Base-by-base conservation (phyloP, 2,888 invertebrate species). In the Ariolimax columbianus region DNA sequence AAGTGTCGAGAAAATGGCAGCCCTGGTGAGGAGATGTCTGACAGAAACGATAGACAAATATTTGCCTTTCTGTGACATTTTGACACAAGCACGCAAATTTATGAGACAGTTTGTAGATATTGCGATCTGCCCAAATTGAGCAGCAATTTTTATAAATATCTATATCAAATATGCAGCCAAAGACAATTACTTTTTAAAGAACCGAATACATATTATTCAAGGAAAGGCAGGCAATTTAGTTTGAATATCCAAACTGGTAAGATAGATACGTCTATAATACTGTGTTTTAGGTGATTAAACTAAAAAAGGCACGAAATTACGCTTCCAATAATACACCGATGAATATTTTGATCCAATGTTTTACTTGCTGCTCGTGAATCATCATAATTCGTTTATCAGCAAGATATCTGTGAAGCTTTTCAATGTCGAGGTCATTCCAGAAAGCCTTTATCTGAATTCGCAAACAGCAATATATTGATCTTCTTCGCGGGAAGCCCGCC, bases 41-140 rank as follows among this genome's bases (percentile, higher is more conserved):
- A 70, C 38, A 73, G 73, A 43, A 73, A n/a, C n/a, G 47, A 14
- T 43, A 73, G 73, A n/a, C 73, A 73, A 73, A 43, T 73, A 43
- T 73, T 73, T 73, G 47, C 9, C 14, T 73, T 73, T 43, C 40
- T 23, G 47, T 73, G 73, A 14, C 73, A 47, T 40, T 73, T 73
- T 73, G 73, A 73, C 73, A 73, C 30, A n/a, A 23, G n/a, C 40
- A n/a, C 6, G 40, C 70, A 70, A 40, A 36, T 70, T 6, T 70
- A 2, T 70, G 70, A 38, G 43, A n/a, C 43, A 47, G 7, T 26
- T 43, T 73, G 43, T 47, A 43, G 73, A 73, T 47, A n/a, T n/a
- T 1, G n/a, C 23, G n/a, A 3, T 7, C 1, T 43, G 30, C 17
- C 19, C 11, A 14, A 47, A 73, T 47, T 47, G 9, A 73, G 40